A percentile compares a stretch with the other conserved stretches of the same genome.
Conservation (phyloP, 2,113 vertebrate genomes). For the Shinisaurus crocodilurus region DNA sequence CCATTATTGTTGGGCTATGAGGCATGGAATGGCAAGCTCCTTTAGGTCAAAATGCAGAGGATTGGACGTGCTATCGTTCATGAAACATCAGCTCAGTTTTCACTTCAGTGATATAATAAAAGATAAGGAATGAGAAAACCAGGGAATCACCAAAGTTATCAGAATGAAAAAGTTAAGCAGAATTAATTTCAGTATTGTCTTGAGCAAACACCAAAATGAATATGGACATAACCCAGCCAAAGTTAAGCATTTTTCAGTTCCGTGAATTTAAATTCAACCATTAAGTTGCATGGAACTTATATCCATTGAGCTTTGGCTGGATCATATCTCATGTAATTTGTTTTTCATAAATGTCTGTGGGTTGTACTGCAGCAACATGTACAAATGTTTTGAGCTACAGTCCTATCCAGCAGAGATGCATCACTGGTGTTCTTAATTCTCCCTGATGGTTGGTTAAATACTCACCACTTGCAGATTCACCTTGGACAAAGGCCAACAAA, state of each 20-base stretch:
- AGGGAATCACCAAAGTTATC: background rate
- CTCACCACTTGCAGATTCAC: background rate
- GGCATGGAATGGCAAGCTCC: background rate
- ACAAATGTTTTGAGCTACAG: background rate
- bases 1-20: too few relatives aligned
- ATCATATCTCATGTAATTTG: background rate
- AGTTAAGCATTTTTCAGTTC: background rate
- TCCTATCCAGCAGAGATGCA: rapidly evolving
- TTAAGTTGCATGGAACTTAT: background rate
- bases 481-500: slow-evolving; percentile 60
- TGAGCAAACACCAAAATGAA: background rate
- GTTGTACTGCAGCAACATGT: background rate
- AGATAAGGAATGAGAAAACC: background rate
- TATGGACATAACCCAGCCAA: background rate
- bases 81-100: background rate
- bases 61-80: background rate
- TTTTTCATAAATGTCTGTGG: background rate
- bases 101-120: background rate
- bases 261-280: background rate
- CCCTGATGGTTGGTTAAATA: slow-evolving; percentile 1
- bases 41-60: background rate
- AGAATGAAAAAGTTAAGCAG: background rate
- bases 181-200: background rate
- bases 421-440: background rate
- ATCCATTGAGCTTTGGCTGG: background rate